These are phyloP conservation scores for Aphidius ervi DNA, from an alignment of 1,140 invertebrate species.

Conservation along the genomic window DNA sequence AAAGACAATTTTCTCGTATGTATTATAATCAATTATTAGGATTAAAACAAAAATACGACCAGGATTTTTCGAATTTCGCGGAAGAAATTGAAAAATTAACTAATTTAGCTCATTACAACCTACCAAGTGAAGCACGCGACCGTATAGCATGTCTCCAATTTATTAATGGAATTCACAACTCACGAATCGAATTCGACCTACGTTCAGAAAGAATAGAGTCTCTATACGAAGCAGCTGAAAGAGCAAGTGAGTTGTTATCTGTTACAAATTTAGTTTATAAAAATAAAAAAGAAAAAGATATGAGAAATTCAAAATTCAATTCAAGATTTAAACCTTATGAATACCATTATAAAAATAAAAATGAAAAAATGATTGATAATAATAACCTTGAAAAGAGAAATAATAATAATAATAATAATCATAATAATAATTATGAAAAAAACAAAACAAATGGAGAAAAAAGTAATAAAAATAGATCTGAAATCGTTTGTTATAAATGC, in stretches of 20 bases:
- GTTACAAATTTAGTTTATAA: not conserved
- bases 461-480: not conserved
- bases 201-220: constrained; percentile 5
- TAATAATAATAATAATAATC: no score
- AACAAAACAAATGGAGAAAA: not conserved
- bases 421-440: no score
- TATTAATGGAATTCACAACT: not conserved
- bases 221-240: constrained; percentile 4
- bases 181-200: constrained; percentile 6
- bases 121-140: not conserved
- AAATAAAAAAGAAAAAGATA: no score
- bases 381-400: not conserved
- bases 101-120: not conserved
- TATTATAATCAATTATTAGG: constrained; percentile 9
- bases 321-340: no score
- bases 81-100: constrained; percentile 4
- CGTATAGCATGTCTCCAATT: constrained; percentile 8
- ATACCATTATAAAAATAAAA: not conserved
- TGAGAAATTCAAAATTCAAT: no score
- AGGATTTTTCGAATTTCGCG: not conserved
- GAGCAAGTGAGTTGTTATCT: constrained; percentile 6
- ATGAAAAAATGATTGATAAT: not conserved
- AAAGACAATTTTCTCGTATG: not conserved
- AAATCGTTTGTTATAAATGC: constrained; percentile 6
- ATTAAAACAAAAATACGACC: not conserved